A percentile compares a stretch with the other conserved stretches of the same genome.
These are phyloP conservation scores for Anodontia alba DNA, from an alignment of 2,888 invertebrate species.

Conservation along the genomic window DNA sequence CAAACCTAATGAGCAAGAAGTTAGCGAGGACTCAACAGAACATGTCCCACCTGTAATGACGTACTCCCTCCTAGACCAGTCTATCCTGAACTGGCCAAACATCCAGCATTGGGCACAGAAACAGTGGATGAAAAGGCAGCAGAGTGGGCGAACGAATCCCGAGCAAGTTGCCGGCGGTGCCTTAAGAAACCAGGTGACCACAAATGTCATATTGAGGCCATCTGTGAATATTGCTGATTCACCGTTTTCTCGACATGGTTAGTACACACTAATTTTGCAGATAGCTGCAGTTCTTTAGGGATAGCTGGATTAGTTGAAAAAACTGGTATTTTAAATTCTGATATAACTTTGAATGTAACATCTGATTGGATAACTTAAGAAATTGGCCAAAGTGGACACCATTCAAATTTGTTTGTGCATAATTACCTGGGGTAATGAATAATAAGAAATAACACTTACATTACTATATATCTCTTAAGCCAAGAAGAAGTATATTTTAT, in stretches of 20 bases:
- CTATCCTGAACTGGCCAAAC: conserved; percentile 83
- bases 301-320: too few relatives aligned
- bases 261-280: too few relatives aligned
- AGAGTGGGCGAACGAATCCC: conserved; percentile 56
- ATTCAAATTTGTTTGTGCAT: too few relatives aligned
- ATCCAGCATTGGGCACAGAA: conserved; percentile 84
- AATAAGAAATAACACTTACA: too few relatives aligned
- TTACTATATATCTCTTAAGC: too few relatives aligned
- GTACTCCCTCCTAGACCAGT: conserved; percentile 83
- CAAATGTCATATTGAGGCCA: not conserved
- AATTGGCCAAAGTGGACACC: too few relatives aligned
- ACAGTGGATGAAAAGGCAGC: conserved; percentile 82
- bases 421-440: too few relatives aligned
- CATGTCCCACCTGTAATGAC: conserved; percentile 76
- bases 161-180: conserved; percentile 2
- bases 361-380: too few relatives aligned
- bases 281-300: too few relatives aligned
- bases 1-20: conserved; percentile 69
- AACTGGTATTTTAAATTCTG: too few relatives aligned
- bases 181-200: not conserved
- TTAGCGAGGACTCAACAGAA: conserved; percentile 65
- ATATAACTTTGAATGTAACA: too few relatives aligned
- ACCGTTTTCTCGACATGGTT: conserved; percentile 10
- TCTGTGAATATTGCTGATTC: not conserved
- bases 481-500: too few relatives aligned